Conservation (phyloP, 1,140 invertebrate species). For the Eurosta solidaginis region DNA sequence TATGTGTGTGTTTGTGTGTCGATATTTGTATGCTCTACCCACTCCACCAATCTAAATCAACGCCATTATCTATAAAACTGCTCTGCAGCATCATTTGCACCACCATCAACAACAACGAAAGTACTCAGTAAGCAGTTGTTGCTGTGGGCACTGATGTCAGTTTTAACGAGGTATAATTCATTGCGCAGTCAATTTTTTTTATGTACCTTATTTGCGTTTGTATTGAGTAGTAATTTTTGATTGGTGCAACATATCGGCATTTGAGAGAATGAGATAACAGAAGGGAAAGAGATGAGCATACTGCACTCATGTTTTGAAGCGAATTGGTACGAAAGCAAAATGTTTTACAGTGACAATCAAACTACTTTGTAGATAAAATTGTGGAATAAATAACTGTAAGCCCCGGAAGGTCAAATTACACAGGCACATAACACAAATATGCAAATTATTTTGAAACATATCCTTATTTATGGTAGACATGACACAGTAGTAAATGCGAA, state of each 20-base stretch:
- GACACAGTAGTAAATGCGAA: too few relatives aligned
- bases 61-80: background rate
- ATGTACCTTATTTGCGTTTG: background rate
- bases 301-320: too few relatives aligned
- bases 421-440: background rate
- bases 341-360: background rate
- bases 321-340: background rate
- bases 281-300: background rate
- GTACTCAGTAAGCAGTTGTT: background rate
- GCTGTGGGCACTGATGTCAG: conserved; percentile 38
- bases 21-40: background rate
- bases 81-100: background rate
- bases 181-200: conserved; percentile 41
- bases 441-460: background rate
- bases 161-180: conserved; percentile 58
- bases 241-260: background rate
- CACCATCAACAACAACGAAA: background rate
- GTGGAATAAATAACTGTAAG: background rate
- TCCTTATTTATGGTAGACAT: background rate
- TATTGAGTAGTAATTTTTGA: background rate
- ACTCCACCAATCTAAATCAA: background rate
- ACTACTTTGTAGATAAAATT: background rate
- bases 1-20: background rate
- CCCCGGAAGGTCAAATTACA: background rate
- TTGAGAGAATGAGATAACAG: background rate